Base-by-base conservation (phyloP, 2,797 vertebrate genomes). In the Leucoraja ocellata region DNA sequence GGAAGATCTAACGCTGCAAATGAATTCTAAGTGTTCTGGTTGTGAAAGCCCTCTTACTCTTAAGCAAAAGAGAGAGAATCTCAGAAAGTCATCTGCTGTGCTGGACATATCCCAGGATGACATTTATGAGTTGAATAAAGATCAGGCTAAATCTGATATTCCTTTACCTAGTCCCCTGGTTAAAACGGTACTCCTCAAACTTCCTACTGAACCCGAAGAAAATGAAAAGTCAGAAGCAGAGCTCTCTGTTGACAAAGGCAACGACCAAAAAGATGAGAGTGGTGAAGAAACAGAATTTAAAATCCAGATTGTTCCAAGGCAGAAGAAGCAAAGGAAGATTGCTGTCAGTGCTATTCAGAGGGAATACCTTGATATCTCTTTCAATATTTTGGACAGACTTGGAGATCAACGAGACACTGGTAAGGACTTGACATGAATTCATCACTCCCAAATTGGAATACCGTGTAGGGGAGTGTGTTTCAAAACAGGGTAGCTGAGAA, bases 321-420 rank as follows among this genome's bases (percentile, higher is more conserved):
- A 99, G 94, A 97, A 98, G 90, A 99, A 99, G 93, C 97, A 99
- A 95, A 97, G 99, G 94, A 99, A 99, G 97, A 99, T 99, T 16
- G 99, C 99, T 0, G 99, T 99, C 94, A 99, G 98, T 8, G 98
- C 98, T 93, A 99, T 99, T 95, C 99, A 99, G 96, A 98, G 99
- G 93, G 99, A 99, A 94, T 99, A 99, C 95, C 96, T 99, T 93
- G 99, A 99, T 95, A 99, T 99, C 95, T 98, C 99, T 1, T 99
- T 99, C 95, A 99, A 98, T 95, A 98, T 98, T 46, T 97, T 98
- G 36, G 98, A 99, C 96, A 99, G 98, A 94, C 94, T 98, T 95
- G 97, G 97, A 65, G 98, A 99, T 91, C 96, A 97, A 84, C 95
- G 97, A 91, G 98, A 98, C 58, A 93, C 98, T 94, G 98, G 98